Evolutionary conservation across 2,888 invertebrate species (phyloP), one percentile per base, ranked within the genome.

Genomic region (Drosophila limbata): DNA sequence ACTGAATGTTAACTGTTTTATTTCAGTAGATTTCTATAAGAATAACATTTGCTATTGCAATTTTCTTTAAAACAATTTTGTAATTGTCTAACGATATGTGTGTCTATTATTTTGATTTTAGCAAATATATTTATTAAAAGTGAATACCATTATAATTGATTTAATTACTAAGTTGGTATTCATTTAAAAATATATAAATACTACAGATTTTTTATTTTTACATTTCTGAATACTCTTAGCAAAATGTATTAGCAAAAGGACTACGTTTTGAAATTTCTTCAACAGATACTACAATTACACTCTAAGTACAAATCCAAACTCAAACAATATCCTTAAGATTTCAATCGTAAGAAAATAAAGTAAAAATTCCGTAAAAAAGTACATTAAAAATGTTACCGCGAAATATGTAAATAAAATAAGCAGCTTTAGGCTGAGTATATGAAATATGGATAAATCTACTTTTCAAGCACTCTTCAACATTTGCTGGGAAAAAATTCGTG

Each of bases 371-470:
- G 3, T 28, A 8, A 28, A 28, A 28, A 28, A 28, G 17, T 21
- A 17, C 21, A 60, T 53, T 61, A 35, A 25, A 61, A 44, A 61
- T 21, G 35, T 40, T 25, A 17, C 10, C 8, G 13, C 2, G 25
- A 19, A 61, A 33, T 60, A 60, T 42, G 33, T n/a, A 53, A 61
- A 61, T 53, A 10, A 25, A 33, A n/a, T 35, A 61, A 53, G 42
- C 42, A 53, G 55, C 42, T 61, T 52, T 52, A 15, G 17, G 52
- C 60, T 15, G 4, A 17, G 17, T 11, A 19, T 31, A 15, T 53
- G 28, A 31, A 31, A 40, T 28, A 40, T 40, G 28, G 19, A 55
- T 31, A 33, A 17, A 33, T 33, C 21, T 6, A 8, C 10, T 42
- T 44, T 55, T 42, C 13, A 3, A 53, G 40, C 1, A 13, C n/a